phyloP scores from a whole-genome alignment of 2,888 invertebrate species.

The Xanthostigma xanthostigma region DNA sequence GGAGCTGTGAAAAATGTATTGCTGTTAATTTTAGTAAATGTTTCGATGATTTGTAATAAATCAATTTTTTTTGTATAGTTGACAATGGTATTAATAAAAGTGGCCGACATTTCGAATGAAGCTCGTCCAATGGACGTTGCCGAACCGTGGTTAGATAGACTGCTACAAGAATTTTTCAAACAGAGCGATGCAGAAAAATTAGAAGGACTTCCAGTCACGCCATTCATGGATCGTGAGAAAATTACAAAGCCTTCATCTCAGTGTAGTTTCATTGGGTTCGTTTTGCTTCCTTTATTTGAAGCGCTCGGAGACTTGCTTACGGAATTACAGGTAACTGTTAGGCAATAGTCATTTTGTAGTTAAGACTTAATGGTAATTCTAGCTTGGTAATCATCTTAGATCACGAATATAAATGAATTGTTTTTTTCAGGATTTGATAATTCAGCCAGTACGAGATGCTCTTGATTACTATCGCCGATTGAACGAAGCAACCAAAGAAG shows the following conservation, averaged over 20 bases:
- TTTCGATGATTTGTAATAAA: background rate
- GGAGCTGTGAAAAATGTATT: too few relatives aligned
- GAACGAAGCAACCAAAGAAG: slow-evolving; percentile 45
- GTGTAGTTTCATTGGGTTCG: slow-evolving; percentile 69
- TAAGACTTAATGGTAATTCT: background rate
- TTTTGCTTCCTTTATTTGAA: slow-evolving; percentile 65
- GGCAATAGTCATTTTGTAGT: slow-evolving; percentile 1
- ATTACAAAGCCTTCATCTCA: slow-evolving; percentile 73
- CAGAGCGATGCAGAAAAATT: slow-evolving; percentile 69
- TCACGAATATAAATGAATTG: background rate
- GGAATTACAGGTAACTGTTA: slow-evolving; percentile 44
- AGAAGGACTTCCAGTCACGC: slow-evolving; percentile 69
- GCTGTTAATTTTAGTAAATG: too few relatives aligned
- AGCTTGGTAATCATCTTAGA: too few relatives aligned
- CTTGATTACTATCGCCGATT: slow-evolving; percentile 44
- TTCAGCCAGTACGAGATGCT: slow-evolving; percentile 43
- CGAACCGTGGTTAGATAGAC: slow-evolving; percentile 66
- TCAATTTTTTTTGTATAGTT: slow-evolving; percentile 32
- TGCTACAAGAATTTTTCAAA: slow-evolving; percentile 59
- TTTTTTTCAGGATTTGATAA: slow-evolving; percentile 38
- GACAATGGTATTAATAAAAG: slow-evolving; percentile 69
- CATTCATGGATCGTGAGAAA: slow-evolving; percentile 77
- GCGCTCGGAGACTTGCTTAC: slow-evolving; percentile 58
- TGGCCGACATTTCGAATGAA: slow-evolving; percentile 73
- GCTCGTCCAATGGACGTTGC: slow-evolving; percentile 70